These are phyloP conservation scores for Araneus ventricosus DNA, from an alignment of 1,140 invertebrate genomes.

Conservation along the genomic window DNA sequence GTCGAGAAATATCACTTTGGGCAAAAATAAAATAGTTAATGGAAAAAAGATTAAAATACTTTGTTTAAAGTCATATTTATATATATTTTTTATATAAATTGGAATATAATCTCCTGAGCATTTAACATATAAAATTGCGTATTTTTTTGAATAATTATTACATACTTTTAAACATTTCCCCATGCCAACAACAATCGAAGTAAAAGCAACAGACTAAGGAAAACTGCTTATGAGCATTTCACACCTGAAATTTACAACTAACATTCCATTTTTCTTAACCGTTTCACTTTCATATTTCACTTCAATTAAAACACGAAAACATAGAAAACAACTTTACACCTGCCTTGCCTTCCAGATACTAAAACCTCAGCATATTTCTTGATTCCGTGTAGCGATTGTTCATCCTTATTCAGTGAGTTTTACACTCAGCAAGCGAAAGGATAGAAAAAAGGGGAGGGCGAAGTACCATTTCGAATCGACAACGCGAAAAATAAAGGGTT, in stretches of 20 bases:
- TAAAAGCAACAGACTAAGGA: too few species aligned
- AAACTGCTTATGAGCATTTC: too few species aligned
- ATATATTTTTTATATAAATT: too few species aligned
- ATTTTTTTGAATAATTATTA: too few species aligned
- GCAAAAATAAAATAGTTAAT: too few species aligned
- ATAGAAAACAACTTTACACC: background rate
- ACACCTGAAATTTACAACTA: background rate
- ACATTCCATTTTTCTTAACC: background rate
- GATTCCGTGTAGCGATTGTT: slow-evolving; percentile 8
- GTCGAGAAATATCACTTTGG: too few species aligned
- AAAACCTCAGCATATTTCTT: background rate
- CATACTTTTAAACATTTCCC: too few species aligned
- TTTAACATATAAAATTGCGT: too few species aligned
- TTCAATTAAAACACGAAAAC: background rate
- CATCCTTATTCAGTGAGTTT: background rate
- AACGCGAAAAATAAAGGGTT: slow-evolving; percentile 48
- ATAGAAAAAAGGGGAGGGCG: background rate
- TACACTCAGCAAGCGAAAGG: background rate
- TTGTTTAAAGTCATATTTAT: too few species aligned
- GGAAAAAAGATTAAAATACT: too few species aligned
- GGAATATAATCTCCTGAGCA: too few species aligned
- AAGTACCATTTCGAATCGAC: slow-evolving; percentile 41
- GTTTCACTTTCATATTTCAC: background rate
- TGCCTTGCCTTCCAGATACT: background rate
- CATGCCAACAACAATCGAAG: too few species aligned